These are phyloP conservation scores for Myocastor coypus DNA, from an alignment of 2,113 vertebrate genomes.

Conservation along the genomic window DNA sequence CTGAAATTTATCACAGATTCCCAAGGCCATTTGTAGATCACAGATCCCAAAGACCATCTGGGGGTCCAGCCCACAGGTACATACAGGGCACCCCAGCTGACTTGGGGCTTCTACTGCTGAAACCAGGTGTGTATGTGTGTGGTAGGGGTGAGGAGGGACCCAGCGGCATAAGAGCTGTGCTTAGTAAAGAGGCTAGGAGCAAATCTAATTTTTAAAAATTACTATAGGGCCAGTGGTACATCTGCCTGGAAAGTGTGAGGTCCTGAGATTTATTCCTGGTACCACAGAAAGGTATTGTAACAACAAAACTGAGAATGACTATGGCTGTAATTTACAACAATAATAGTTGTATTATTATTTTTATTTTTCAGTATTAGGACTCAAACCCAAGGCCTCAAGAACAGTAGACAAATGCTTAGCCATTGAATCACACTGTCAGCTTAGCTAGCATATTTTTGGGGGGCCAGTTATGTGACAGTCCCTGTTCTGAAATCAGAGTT, in stretches of 20 bases:
- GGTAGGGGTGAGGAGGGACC: too few relatives aligned
- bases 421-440: not conserved
- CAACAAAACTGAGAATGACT: conserved; percentile 25
- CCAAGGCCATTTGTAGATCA: not conserved
- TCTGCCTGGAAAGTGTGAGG: too few relatives aligned
- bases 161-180: conserved; percentile 6
- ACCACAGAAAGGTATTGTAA: not conserved
- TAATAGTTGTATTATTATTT: not conserved
- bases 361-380: not conserved
- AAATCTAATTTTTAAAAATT: conserved; percentile 33
- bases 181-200: conserved; percentile 27
- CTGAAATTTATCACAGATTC: not conserved
- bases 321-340: not conserved
- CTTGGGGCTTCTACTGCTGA: not conserved
- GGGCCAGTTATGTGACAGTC: not conserved
- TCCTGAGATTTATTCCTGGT: too few relatives aligned
- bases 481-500: not conserved
- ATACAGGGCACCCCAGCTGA: not conserved
- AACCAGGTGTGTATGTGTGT: not conserved
- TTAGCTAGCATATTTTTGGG: not conserved
- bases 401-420: not conserved
- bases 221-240: not conserved
- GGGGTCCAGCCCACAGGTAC: not conserved
- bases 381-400: not conserved
- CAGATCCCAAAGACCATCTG: not conserved